Conservation (phyloP, 2,113 vertebrate species). For the Leiothrix lutea region DNA sequence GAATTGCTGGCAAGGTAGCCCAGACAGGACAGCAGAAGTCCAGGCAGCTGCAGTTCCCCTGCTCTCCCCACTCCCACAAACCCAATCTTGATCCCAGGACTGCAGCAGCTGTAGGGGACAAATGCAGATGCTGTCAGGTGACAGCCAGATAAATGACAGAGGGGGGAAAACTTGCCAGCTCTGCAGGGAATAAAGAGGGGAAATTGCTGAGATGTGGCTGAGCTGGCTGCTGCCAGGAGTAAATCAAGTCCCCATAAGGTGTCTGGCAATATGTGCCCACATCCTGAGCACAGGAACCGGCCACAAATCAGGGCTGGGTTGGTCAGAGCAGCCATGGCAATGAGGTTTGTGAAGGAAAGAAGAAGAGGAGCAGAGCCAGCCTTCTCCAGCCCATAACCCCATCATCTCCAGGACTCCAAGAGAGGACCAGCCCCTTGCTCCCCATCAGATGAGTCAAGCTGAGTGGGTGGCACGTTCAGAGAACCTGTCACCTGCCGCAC, state of each 20-base stretch:
- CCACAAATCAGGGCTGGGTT: not conserved
- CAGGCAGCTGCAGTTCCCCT: not conserved
- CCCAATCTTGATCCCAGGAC: not conserved
- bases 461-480: not conserved
- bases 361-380: not conserved
- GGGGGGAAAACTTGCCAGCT: not conserved
- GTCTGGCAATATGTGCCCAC: not conserved
- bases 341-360: not conserved
- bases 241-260: not conserved
- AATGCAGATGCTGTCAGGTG: not conserved
- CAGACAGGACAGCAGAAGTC: not conserved
- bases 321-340: not conserved
- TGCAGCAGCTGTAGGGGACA: not conserved
- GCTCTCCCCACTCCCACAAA: not conserved
- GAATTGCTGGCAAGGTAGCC: not conserved
- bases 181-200: not conserved
- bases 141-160: not conserved
- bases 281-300: not conserved
- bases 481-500: not conserved
- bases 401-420: not conserved
- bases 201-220: not conserved
- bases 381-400: not conserved
- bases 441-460: not conserved
- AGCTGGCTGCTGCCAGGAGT: not conserved
- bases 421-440: not conserved